Evolutionary conservation across 2,888 invertebrate genomes (phyloP), one percentile per base, ranked within the genome.

Genomic region (Pyrochroa serraticornis): DNA sequence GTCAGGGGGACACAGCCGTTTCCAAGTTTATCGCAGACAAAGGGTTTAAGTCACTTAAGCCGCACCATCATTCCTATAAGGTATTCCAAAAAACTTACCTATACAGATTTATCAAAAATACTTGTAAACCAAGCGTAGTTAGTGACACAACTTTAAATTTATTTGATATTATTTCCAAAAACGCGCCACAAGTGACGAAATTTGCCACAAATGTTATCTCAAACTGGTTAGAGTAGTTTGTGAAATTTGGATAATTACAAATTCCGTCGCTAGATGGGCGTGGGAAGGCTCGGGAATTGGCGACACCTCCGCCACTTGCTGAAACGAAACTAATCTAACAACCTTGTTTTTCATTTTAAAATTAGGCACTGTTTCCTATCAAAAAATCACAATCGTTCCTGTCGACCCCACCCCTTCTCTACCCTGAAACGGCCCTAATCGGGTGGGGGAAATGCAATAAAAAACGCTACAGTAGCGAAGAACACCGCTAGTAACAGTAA

Each of bases 381-480:
- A 41, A 14, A 14, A 41, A n/a, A 8, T n/a, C 32, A 22, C 22
- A 22, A 22, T 22, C 22, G 22, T 22, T 22, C 2, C 2, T 5
- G 22, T 22, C 22, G 22, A 31, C n/a, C 34, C 31, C 7, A 45
- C 9, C 9, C n/a, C 22, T 14, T 31, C 43, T 39, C 47, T 10
- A 12, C 9, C 10, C 42, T 30, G 33, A 8, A 8, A 32, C 37
- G 12, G 13, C 39, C 37, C 38, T 31, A 82, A 63, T 81, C 77
- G 43, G 82, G 81, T 52, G 82, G 75, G 48, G 83, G 83, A 71
- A 78, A 83, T 46, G 77, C 66, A 65, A 81, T 77, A 64, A 83
- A 78, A 65, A 82, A 70, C 69, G 75, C 76, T 68, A 82, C 69
- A 61, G 80, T 80, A 57, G 77, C 72, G 65, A 82, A 73, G 75